These are phyloP conservation scores for Bombus terrestris DNA, from an alignment of 1,140 invertebrate genomes.

Conservation along the genomic window DNA sequence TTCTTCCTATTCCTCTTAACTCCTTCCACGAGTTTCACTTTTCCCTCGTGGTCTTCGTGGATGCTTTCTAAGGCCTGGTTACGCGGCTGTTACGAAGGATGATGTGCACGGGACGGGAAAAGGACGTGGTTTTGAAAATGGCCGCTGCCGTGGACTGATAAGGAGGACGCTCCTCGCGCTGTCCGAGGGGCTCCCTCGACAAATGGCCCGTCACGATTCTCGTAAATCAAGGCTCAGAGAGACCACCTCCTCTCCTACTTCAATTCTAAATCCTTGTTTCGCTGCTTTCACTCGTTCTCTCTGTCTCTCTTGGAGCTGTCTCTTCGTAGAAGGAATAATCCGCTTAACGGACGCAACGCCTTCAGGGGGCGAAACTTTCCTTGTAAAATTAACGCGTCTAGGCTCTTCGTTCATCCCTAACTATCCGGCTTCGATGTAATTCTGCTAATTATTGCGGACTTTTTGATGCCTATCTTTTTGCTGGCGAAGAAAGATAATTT, in stretches of 20 bases:
- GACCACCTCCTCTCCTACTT: conserved; percentile 37
- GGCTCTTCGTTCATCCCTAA: background rate
- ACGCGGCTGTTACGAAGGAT: conserved; percentile 21
- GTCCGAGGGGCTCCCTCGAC: conserved; percentile 77
- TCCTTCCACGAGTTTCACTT: background rate
- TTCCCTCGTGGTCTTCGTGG: background rate
- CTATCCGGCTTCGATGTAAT: conserved; percentile 18
- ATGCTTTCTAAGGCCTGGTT: background rate
- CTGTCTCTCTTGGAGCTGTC: conserved; percentile 1
- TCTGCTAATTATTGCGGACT: conserved; percentile 21
- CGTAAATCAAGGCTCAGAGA: conserved; percentile 79
- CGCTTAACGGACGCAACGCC: conserved; percentile 56
- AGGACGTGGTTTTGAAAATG: conserved; percentile 76
- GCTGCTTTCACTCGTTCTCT: background rate
- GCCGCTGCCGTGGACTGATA: conserved; percentile 78
- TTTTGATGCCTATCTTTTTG: background rate
- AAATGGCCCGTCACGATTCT: conserved; percentile 81
- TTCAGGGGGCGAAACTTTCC: conserved; percentile 15
- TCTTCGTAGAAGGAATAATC: conserved; percentile 58
- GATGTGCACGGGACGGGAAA: conserved; percentile 36
- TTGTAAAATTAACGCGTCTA: conserved; percentile 37
- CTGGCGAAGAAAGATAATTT: too few species aligned
- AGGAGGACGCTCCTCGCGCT: conserved; percentile 66
- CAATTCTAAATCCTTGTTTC: conserved; percentile 59
- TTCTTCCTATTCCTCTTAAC: background rate